phyloP scores from a whole-genome alignment of 2,888 invertebrate genomes.

The Scotopteryx bipunctaria region DNA sequence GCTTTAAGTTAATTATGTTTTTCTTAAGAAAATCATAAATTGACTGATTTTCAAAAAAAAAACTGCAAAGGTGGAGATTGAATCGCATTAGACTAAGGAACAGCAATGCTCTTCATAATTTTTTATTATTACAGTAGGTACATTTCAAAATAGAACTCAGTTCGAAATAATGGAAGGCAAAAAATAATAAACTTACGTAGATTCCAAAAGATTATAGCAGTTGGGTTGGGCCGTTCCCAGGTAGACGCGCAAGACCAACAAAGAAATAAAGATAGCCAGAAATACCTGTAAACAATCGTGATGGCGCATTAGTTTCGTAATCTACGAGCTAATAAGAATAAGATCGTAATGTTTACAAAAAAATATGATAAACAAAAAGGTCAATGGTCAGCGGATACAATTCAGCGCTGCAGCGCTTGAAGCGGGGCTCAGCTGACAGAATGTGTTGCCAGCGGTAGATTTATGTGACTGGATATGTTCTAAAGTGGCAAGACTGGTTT shows the following conservation, averaged over 20 bases:
- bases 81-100: too few species aligned
- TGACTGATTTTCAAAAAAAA: too few species aligned
- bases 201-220: neutral
- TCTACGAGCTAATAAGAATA: constrained; percentile 19
- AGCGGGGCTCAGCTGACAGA: constrained; percentile 57
- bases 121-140: too few species aligned
- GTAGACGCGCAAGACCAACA: neutral
- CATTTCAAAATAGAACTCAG: neutral
- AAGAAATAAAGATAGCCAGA: constrained; percentile 8
- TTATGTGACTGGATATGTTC: neutral
- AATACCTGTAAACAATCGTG: constrained; percentile 17
- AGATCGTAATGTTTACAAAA: constrained; percentile 57
- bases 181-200: too few species aligned
- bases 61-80: too few species aligned
- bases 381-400: constrained; percentile 65
- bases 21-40: too few species aligned
- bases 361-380: constrained; percentile 76
- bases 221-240: neutral
- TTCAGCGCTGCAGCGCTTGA: constrained; percentile 69
- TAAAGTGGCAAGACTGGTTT: neutral
- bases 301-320: constrained; percentile 25
- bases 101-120: too few species aligned
- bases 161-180: neutral
- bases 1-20: too few species aligned
- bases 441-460: constrained; percentile 24